A percentile compares a stretch with the other conserved stretches of the same genome.
Evolutionary conservation across 2,113 vertebrate species (phyloP).

Genomic region (Eretmodus cyanostictus): DNA sequence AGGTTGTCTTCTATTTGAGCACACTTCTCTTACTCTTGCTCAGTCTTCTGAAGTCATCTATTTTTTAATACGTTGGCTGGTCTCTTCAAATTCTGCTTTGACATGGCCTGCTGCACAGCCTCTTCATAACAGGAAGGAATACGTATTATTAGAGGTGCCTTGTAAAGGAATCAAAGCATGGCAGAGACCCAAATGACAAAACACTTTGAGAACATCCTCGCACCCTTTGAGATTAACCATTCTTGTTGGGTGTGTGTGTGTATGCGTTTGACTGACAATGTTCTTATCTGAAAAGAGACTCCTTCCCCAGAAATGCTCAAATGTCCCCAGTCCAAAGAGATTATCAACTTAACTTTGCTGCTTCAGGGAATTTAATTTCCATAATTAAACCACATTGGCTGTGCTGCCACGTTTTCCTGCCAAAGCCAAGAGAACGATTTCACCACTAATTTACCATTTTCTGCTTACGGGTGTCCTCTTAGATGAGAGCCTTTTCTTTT

Average conservation of each 20-base stretch:
- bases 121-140: slow-evolving; percentile 17
- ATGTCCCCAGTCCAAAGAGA: slow-evolving; percentile 66
- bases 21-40: neutral
- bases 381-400: slow-evolving; percentile 69
- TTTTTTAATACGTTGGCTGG: slow-evolving; percentile 22
- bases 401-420: slow-evolving; percentile 26
- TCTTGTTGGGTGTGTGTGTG: slow-evolving; percentile 25
- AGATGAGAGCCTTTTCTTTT: slow-evolving; percentile 3
- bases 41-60: slow-evolving; percentile 21
- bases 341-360: slow-evolving; percentile 71
- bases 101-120: slow-evolving; percentile 26
- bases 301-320: slow-evolving; percentile 51
- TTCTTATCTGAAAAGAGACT: slow-evolving; percentile 60
- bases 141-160: slow-evolving; percentile 56
- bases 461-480: slow-evolving; percentile 35
- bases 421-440: slow-evolving; percentile 60
- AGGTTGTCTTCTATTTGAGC: slow-evolving; percentile 25
- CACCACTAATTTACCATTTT: slow-evolving; percentile 58
- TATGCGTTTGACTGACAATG: slow-evolving; percentile 46
- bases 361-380: slow-evolving; percentile 69
- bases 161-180: slow-evolving; percentile 48
- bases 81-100: slow-evolving; percentile 41
- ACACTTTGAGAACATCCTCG: slow-evolving; percentile 37
- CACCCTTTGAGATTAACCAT: slow-evolving; percentile 44
- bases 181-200: slow-evolving; percentile 52